Evolutionary conservation across 2,113 vertebrate species (phyloP).

Genomic region (Chloropsis cyanopogon): DNA sequence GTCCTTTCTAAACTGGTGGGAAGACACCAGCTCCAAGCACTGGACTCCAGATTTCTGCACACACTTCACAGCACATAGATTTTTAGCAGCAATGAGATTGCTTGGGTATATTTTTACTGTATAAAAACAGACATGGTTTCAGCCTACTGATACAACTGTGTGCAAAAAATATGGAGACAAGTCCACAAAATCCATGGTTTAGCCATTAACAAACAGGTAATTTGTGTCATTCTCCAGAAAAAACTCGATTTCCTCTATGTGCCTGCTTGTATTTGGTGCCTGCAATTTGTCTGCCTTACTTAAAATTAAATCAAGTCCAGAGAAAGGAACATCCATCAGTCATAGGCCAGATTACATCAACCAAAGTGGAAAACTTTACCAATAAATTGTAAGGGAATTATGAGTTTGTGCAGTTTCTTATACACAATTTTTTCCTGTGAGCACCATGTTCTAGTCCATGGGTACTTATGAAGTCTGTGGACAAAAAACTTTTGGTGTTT

Average conservation of each 20-base stretch:
- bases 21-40: background rate
- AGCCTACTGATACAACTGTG: background rate
- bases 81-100: background rate
- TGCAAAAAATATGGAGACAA: background rate
- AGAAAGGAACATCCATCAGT: background rate
- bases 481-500: background rate
- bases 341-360: background rate
- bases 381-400: background rate
- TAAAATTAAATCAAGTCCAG: constrained; percentile 17
- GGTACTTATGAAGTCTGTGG: background rate
- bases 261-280: background rate
- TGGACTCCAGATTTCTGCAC: background rate
- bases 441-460: background rate
- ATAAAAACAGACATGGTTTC: background rate
- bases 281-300: background rate
- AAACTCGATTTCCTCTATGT: background rate
- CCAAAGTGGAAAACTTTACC: background rate
- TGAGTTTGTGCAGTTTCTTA: background rate
- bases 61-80: background rate
- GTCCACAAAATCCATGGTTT: background rate
- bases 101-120: background rate
- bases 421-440: background rate
- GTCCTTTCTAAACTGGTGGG: background rate
- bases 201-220: background rate
- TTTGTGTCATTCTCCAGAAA: background rate